Percentiles rank a stretch among this genome's conserved stretches.
Conservation (phyloP, 30 jellyfish, hydroid and myxozoan species). For the Cassiopea andromeda region DNA sequence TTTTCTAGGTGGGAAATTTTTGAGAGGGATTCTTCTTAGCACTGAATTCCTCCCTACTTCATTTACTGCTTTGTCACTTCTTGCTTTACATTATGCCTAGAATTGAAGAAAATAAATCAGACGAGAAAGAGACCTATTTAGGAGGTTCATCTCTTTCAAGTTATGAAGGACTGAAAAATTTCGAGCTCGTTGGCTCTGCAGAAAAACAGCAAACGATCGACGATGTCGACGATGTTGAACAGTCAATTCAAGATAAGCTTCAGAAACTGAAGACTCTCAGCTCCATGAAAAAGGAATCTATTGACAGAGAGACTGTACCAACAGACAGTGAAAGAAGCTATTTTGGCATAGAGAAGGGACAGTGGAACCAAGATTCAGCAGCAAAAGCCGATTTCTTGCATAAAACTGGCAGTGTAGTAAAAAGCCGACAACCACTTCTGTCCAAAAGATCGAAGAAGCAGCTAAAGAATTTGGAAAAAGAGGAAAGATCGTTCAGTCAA, state of each 20-base stretch:
- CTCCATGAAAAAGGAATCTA: background rate
- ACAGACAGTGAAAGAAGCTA: background rate
- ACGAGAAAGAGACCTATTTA: background rate
- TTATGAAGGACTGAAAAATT: background rate
- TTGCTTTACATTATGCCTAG: background rate
- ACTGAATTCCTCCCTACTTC: no score
- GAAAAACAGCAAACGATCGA: background rate
- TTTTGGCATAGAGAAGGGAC: background rate
- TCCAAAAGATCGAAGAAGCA: conserved; percentile 87
- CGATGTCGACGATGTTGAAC: conserved; percentile 16
- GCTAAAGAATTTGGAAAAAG: conserved; percentile 69
- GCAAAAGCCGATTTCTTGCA: background rate
- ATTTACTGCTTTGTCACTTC: background rate
- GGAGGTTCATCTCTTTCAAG: background rate
- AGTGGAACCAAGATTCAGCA: background rate
- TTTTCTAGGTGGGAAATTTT: no score
- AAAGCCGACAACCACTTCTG: conserved; percentile 75
- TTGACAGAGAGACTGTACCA: background rate
- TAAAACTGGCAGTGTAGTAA: background rate
- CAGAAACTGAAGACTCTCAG: conserved; percentile 27
- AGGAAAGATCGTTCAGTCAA: conserved; percentile 27
- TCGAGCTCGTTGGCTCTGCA: background rate
- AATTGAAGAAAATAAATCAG: background rate
- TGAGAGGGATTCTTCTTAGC: no score
- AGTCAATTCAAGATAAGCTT: conserved; percentile 42